Percentiles rank a stretch among this genome's conserved stretches.
Evolutionary conservation across 2,888 invertebrate genomes (phyloP).

Genomic region (Timema podura): DNA sequence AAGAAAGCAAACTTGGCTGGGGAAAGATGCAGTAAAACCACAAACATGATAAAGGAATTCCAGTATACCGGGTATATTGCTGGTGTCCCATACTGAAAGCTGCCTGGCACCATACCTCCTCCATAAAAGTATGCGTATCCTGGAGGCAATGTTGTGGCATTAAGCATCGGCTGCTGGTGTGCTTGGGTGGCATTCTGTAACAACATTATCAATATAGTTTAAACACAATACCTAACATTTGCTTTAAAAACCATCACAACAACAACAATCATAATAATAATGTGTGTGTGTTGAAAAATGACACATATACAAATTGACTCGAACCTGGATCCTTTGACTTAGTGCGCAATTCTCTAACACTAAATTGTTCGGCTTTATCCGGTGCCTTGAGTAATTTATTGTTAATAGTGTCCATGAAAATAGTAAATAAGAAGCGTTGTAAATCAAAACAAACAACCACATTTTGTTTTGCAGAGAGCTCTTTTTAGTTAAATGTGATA

Average conservation of each 20-base stretch:
- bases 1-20: no score
- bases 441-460: no score
- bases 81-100: conserved; percentile 66
- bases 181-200: conserved; percentile 43
- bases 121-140: conserved; percentile 71
- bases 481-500: no score
- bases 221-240: neutral
- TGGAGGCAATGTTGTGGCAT: conserved; percentile 60
- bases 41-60: no score
- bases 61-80: conserved; percentile 60
- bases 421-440: no score
- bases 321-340: no score
- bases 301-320: neutral
- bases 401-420: no score
- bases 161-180: conserved; percentile 60
- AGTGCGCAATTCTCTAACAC: no score
- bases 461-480: no score
- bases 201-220: conserved; percentile 1
- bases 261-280: neutral
- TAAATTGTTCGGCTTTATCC: no score
- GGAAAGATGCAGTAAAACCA: no score
- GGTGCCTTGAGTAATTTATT: no score
- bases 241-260: neutral
- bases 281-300: neutral
- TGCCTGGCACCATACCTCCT: conserved; percentile 58